Conservation (phyloP, 2,888 invertebrate species). For the Phyllotreta cruciferae region DNA sequence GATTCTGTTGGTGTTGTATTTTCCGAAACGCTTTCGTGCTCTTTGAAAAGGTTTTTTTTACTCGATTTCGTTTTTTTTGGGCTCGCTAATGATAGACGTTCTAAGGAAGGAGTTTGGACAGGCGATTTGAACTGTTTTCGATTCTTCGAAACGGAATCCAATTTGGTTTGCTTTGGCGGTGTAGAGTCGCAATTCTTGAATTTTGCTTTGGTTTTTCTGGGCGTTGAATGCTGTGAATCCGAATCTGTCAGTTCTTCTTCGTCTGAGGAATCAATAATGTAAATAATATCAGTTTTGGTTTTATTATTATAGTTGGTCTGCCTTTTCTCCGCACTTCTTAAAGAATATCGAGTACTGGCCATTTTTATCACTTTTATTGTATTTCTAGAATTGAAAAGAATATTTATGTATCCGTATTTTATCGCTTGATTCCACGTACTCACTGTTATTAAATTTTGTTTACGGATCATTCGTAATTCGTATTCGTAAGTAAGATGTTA, state of each 20-base stretch:
- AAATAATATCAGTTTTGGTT: constrained; percentile 20
- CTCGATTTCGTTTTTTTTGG: constrained; percentile 27
- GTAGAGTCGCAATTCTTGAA: constrained; percentile 45
- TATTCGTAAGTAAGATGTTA: no score
- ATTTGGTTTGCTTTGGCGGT: constrained; percentile 56
- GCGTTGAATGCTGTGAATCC: constrained; percentile 2
- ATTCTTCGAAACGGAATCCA: constrained; percentile 11
- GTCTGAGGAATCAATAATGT: constrained; percentile 33
- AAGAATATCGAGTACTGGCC: constrained; percentile 33
- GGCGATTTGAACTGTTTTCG: constrained; percentile 11
- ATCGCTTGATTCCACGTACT: neutral
- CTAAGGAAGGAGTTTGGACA: constrained; percentile 36
- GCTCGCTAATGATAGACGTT: constrained; percentile 36
- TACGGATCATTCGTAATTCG: no score
- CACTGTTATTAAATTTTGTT: no score
- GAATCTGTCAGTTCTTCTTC: constrained; percentile 1
- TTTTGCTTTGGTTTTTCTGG: constrained; percentile 30
- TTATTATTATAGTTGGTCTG: constrained; percentile 17
- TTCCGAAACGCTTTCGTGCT: constrained; percentile 28
- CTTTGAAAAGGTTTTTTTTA: constrained; percentile 31
- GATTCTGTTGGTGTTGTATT: neutral
- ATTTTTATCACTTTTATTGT: constrained; percentile 29
- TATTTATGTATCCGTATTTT: neutral
- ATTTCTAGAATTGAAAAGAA: neutral
- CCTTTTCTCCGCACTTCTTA: constrained; percentile 23